A percentile compares a stretch with the other conserved stretches of the same genome.
Evolutionary conservation across 2,888 invertebrate species (phyloP).

Genomic region (Eristalis intricaria): DNA sequence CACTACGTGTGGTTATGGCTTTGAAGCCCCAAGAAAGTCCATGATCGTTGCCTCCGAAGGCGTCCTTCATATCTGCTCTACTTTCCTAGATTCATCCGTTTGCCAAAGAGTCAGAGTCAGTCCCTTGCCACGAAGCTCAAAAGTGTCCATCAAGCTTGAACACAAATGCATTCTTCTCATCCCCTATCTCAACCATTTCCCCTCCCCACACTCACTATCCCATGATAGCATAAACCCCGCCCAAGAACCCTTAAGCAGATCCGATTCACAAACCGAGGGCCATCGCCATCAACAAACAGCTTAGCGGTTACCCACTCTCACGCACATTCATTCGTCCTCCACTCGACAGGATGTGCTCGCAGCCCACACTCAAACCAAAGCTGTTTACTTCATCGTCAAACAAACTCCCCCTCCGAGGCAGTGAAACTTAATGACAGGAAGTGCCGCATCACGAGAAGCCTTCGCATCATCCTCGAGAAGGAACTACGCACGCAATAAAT

Average conservation of each 20-base stretch:
- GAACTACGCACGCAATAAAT: constrained; percentile 11
- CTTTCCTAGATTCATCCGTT: too few relatives aligned
- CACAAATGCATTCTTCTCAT: too few relatives aligned
- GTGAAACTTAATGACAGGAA: neutral
- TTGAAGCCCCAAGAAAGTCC: too few relatives aligned
- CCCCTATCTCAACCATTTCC: too few relatives aligned
- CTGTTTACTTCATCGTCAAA: neutral
- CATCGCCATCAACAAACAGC: neutral
- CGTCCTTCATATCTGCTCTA: too few relatives aligned
- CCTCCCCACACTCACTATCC: too few relatives aligned
- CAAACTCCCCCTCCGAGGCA: neutral
- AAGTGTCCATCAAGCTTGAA: too few relatives aligned
- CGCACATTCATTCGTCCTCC: neutral
- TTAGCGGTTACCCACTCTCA: neutral
- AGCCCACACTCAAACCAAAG: neutral
- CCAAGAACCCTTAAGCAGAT: neutral
- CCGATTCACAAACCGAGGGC: neutral
- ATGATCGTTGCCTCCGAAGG: too few relatives aligned
- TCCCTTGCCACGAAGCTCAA: too few relatives aligned
- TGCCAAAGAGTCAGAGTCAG: too few relatives aligned
- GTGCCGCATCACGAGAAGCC: neutral
- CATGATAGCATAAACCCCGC: too few relatives aligned
- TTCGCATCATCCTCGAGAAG: neutral
- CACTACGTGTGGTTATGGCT: too few relatives aligned
- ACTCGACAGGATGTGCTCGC: neutral